Evolutionary conservation across 2,113 vertebrate genomes (phyloP), one percentile per base, ranked within the genome.

Genomic region (Ivindomyrus marchei): DNA sequence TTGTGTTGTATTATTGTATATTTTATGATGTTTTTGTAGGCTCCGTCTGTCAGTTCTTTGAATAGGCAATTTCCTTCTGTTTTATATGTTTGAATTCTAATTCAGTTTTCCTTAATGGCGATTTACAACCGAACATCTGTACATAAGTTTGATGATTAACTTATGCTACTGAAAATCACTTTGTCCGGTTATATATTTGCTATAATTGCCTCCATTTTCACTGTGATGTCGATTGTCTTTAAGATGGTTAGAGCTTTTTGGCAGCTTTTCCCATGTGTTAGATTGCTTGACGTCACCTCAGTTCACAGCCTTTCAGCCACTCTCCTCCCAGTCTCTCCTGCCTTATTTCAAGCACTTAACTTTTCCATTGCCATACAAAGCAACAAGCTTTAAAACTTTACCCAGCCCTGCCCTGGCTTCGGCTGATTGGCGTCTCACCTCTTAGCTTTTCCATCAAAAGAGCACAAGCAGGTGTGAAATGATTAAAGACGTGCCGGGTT

Each of bases 331-430:
- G 46, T 42, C 89, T 45, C 66, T 52, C 85, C 62, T n/a, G 31
- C 17, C 85, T 88, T 80, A 88, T 90, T 87, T 88, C 58, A 80
- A 74, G 62, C 89, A 90, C 89, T 90, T 90, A 90, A 88, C 85
- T 53, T 90, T 87, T 90, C 85, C 74, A 88, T 90, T 70, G 87
- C 85, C n/a, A n/a, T 90, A 88, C 53, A 88, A 88, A 88, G 83
- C 56, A 85, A 52, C 77, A 24, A 21, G 77, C 89, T 56, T 85
- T 85, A 85, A 89, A 53, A 47, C 88, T 50, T 84, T 42, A 53
- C 10, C 53, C 70, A 39, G 8, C n/a, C 74, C 39, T 47, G 80
- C 13, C 77, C n/a, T 58, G 42, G 52, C 62, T 86, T 50, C 45
- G 39, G 89, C 47, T 87, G 58, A 90, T 87, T 87, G 89, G 58